phyloP scores from a whole-genome alignment of 2,797 vertebrate genomes.

The Lagodon rhomboides region DNA sequence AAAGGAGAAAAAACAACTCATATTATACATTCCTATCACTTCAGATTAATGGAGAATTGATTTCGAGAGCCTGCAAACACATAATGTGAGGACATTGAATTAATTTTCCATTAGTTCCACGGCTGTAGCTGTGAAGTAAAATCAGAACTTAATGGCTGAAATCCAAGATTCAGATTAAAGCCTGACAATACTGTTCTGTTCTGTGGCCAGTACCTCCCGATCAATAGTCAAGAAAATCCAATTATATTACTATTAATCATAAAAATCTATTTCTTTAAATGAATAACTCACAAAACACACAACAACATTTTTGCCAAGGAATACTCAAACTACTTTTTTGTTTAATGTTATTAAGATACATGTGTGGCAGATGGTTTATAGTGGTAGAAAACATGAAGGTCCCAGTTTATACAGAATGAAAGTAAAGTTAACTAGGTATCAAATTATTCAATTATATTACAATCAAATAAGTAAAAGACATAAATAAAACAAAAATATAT shows the following conservation, averaged over 20 bases:
- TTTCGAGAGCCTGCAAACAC: slow-evolving; percentile 12
- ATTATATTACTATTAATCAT: neutral
- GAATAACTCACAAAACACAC: neutral
- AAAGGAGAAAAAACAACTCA: slow-evolving; percentile 9
- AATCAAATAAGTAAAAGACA: no score
- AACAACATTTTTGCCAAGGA: neutral
- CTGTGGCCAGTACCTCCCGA: neutral
- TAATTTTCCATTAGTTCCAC: slow-evolving; percentile 26
- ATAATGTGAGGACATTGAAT: neutral
- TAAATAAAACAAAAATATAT: neutral
- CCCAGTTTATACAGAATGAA: neutral
- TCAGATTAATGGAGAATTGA: slow-evolving; percentile 3
- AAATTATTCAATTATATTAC: neutral
- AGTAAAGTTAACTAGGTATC: neutral
- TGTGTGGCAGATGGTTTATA: neutral
- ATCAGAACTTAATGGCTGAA: slow-evolving; percentile 1
- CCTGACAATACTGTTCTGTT: neutral
- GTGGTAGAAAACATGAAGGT: neutral
- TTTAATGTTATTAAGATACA: neutral
- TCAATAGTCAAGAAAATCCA: neutral
- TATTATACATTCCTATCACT: neutral
- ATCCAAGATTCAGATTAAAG: slow-evolving; percentile 15
- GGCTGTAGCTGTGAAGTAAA: slow-evolving; percentile 12
- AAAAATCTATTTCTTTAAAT: neutral
- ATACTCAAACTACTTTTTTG: neutral